These are phyloP conservation scores for Eupelmus urozonus DNA, from an alignment of 2,888 invertebrate genomes.

Conservation along the genomic window DNA sequence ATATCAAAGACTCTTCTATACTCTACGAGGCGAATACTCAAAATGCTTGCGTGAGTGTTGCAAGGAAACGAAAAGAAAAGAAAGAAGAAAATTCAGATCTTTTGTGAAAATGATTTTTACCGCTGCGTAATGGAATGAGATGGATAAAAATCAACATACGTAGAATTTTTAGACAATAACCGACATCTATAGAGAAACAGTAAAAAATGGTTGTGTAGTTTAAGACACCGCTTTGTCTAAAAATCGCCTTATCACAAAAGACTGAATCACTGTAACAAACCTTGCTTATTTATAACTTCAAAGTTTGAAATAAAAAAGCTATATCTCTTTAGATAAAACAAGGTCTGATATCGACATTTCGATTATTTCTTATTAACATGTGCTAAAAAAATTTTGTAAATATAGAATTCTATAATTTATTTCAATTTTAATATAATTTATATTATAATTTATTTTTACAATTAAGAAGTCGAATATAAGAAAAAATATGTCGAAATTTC, in stretches of 20 bases:
- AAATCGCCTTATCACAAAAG: slow-evolving; percentile 70
- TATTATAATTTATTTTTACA: not conserved
- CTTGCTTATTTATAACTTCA: slow-evolving; percentile 57
- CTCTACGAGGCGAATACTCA: slow-evolving; percentile 33
- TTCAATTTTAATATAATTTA: slow-evolving; percentile 1
- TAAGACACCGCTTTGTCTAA: slow-evolving; percentile 60
- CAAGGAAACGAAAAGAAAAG: slow-evolving; percentile 12
- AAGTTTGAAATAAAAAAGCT: slow-evolving; percentile 44
- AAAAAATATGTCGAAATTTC: slow-evolving; percentile 15
- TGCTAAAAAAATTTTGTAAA: not conserved
- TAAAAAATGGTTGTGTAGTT: slow-evolving; percentile 52
- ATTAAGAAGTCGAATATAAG: not conserved
- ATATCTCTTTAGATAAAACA: not conserved
- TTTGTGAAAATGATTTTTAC: slow-evolving; percentile 58
- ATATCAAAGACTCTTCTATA: slow-evolving; percentile 23
- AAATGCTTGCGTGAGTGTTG: slow-evolving; percentile 5
- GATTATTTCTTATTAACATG: slow-evolving; percentile 22
- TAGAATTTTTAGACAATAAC: slow-evolving; percentile 58
- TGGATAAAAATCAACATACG: slow-evolving; percentile 47
- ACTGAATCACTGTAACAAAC: slow-evolving; percentile 68
- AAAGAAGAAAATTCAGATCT: slow-evolving; percentile 51
- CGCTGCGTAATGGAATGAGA: slow-evolving; percentile 41
- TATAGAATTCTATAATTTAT: slow-evolving; percentile 2
- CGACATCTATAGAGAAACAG: slow-evolving; percentile 23
- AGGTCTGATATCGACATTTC: slow-evolving; percentile 38